Evolutionary conservation across 2,797 vertebrate species (phyloP).

Genomic region (Enteromius mattozi): DNA sequence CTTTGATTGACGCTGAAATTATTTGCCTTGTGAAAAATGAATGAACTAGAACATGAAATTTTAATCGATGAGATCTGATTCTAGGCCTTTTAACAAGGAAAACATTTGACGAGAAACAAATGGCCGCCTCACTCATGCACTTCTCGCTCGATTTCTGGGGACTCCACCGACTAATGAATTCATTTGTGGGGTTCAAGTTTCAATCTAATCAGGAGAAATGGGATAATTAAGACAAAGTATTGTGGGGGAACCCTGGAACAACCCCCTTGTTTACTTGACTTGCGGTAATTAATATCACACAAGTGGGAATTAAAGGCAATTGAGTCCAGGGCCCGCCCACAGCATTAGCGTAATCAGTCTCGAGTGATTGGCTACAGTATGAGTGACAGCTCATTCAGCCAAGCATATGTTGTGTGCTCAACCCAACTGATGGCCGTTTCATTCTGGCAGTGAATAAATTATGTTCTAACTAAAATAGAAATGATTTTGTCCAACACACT

Average conservation of each 20-base stretch:
- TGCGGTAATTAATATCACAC: constrained; percentile 69
- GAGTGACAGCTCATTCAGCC: constrained; percentile 56
- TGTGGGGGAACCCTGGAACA: constrained; percentile 62
- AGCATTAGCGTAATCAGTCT: constrained; percentile 46
- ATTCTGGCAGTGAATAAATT: neutral
- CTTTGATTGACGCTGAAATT: constrained; percentile 6
- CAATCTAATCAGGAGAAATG: constrained; percentile 77
- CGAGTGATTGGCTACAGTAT: constrained; percentile 51
- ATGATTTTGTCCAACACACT: neutral
- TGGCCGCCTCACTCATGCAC: constrained; percentile 15
- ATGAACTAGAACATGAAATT: constrained; percentile 29
- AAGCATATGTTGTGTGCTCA: constrained; percentile 33
- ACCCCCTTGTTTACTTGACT: constrained; percentile 66
- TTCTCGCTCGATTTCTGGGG: constrained; percentile 52
- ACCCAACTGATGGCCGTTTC: neutral
- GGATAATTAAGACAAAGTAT: constrained; percentile 78
- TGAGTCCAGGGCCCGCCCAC: constrained; percentile 60
- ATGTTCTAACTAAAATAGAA: neutral
- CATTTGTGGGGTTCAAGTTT: constrained; percentile 76
- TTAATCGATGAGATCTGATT: constrained; percentile 19
- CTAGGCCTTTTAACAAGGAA: neutral
- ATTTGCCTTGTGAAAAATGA: constrained; percentile 8
- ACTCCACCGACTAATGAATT: constrained; percentile 73
- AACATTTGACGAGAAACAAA: constrained; percentile 28
- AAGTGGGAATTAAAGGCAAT: constrained; percentile 65